A percentile compares a stretch with the other conserved stretches of the same genome.
These are phyloP conservation scores for Natrix natrix DNA, from an alignment of 2,797 vertebrate species.

Conservation along the genomic window DNA sequence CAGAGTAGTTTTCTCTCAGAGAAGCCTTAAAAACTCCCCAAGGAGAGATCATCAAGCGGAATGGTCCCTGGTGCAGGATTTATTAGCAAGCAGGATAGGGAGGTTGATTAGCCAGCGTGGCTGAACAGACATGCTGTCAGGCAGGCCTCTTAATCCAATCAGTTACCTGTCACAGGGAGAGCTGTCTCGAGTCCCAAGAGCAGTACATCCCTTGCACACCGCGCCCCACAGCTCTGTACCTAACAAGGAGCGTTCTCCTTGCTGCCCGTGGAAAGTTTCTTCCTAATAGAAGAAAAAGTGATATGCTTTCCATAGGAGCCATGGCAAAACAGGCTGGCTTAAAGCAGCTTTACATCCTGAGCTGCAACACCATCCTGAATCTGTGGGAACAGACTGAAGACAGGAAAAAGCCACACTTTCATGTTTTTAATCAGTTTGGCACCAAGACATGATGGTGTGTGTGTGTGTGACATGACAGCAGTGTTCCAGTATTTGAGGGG, in stretches of 20 bases:
- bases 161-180: slow-evolving; percentile 74
- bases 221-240: background rate
- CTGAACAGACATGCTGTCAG: slow-evolving; percentile 79
- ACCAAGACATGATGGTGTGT: background rate
- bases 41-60: slow-evolving; percentile 80
- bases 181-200: slow-evolving; percentile 40
- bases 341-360: rapidly evolving
- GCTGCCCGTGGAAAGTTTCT: slow-evolving; percentile 8
- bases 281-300: background rate
- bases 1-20: slow-evolving; percentile 69
- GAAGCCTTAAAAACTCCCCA: slow-evolving; percentile 76
- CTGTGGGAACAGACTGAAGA: background rate
- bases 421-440: background rate
- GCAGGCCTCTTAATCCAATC: slow-evolving; percentile 77
- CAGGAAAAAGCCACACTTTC: background rate
- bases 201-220: slow-evolving; percentile 34
- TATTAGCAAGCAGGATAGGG: slow-evolving; percentile 79
- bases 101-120: slow-evolving; percentile 76
- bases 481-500: background rate
- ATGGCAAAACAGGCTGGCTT: background rate
- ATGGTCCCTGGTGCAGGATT: slow-evolving; percentile 75
- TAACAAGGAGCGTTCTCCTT: slow-evolving; percentile 18
- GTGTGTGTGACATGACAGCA: background rate
- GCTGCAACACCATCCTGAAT: background rate
- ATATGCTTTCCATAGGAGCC: rapidly evolving